Evolutionary conservation across 1,140 invertebrate species (phyloP), one percentile per base, ranked within the genome.

Genomic region (Lutraria rhynchaena): DNA sequence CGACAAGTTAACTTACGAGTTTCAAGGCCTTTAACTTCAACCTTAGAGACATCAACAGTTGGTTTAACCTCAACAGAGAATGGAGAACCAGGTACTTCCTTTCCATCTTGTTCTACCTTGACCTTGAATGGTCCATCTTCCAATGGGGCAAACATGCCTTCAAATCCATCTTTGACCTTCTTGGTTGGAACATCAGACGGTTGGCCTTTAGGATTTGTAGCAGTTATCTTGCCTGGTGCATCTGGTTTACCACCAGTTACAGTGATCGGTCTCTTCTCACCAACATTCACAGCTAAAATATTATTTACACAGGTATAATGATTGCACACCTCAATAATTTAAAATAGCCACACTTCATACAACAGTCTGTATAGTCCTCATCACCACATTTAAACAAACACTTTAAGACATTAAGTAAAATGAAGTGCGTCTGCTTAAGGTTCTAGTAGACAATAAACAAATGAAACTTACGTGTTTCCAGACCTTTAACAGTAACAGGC

Each of bases 131-230:
- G 98, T 1, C 97, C 98, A 90, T 98, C 97, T 3, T 98, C 98
- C 89, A 99, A 98, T 92, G 98, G 97, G 88, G 97, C 96, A 89
- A 99, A 93, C 98, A 98, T 94, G 99, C 99, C 92, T 98, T 99
- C 81, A 96, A 95, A 87, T 96, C 96, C 87, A 97, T 95, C 35
- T 94, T 94, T 89, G 97, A 97, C 81, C 96, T 95, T 31, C 96
- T 96, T 46, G 94, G 90, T 78, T 9, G 88, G 89, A 0, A 96
- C 95, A 78, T 96, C 94, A 7, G 96, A 81, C 60, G 85, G 89
- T 83, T 90, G 86, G 71, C 92, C 91, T 58, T 87, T 88, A 5
- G 92, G 91, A 58, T 87, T 89, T 11, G 88, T 89, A 87, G 95
- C 95, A 0, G 95, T 95, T 1, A 96, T 96, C 67, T 83, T 94